Percentiles rank a stretch among this genome's conserved stretches.
Evolutionary conservation across 2,113 vertebrate genomes (phyloP).

Genomic region (Lontra canadensis): DNA sequence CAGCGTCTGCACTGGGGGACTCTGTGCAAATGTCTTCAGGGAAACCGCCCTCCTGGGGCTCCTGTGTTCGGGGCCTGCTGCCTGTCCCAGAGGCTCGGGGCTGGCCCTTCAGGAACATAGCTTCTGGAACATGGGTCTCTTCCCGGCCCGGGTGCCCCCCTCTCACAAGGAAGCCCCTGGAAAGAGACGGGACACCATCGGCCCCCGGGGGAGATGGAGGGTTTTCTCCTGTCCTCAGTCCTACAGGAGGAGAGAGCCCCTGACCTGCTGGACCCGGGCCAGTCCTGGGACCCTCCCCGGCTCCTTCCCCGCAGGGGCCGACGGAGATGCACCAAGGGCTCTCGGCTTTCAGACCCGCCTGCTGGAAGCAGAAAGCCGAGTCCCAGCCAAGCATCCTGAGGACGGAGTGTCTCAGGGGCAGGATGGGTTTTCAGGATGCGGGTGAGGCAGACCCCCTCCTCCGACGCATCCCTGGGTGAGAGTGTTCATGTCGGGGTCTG

Average conservation of each 20-base stretch:
- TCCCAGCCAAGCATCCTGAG: background rate
- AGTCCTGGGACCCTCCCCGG: background rate
- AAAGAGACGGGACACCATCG: background rate
- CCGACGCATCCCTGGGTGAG: fast-evolving
- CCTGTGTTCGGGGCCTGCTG: background rate
- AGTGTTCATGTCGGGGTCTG: background rate
- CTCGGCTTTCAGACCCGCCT: background rate
- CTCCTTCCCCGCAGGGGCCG: background rate
- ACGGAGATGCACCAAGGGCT: background rate
- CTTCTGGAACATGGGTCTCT: background rate
- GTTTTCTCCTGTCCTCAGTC: background rate
- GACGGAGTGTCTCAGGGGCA: background rate
- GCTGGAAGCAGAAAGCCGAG: background rate
- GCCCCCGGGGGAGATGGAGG: background rate
- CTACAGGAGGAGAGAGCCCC: background rate
- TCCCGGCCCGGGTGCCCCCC: background rate
- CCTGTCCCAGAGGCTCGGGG: background rate
- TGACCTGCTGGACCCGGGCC: background rate
- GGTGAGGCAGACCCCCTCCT: background rate
- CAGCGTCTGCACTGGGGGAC: fast-evolving
- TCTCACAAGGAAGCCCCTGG: background rate
- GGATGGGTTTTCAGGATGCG: background rate
- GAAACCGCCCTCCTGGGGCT: background rate
- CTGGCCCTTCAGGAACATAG: background rate
- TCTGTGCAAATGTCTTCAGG: background rate